Percentiles rank a stretch among this genome's conserved stretches.
Evolutionary conservation across 1,140 invertebrate genomes (phyloP).

Genomic region (Saxidomus purpurata): DNA sequence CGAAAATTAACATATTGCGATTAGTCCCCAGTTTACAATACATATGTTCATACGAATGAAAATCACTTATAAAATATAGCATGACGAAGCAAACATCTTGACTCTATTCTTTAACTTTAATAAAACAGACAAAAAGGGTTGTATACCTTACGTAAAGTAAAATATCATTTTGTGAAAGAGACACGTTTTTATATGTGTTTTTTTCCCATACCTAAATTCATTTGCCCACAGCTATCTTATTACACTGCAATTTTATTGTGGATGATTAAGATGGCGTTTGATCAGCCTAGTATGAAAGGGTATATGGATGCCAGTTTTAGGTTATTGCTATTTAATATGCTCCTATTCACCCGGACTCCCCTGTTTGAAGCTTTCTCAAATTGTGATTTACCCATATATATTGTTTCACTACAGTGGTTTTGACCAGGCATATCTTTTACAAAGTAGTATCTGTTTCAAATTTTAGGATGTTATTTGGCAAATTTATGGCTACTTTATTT

Average conservation of each 20-base stretch:
- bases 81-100: too few species aligned
- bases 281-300: slow-evolving; percentile 5
- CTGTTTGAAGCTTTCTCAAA: slow-evolving; percentile 30
- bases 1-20: too few species aligned
- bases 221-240: slow-evolving; percentile 2
- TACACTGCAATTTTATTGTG: slow-evolving; percentile 30
- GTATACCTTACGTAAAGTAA: too few species aligned
- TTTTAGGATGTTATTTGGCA: neutral
- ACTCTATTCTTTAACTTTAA: too few species aligned
- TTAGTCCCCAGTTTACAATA: too few species aligned
- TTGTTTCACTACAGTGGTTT: slow-evolving; percentile 17
- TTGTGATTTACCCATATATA: slow-evolving; percentile 17
- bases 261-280: slow-evolving; percentile 5
- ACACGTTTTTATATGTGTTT: neutral
- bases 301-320: slow-evolving; percentile 10
- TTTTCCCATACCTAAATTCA: neutral
- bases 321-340: slow-evolving; percentile 27
- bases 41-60: too few species aligned
- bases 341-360: neutral
- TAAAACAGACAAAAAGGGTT: too few species aligned
- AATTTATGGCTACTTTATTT: slow-evolving; percentile 16
- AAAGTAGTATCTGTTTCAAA: slow-evolving; percentile 11
- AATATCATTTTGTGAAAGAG: too few species aligned
- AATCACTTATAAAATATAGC: too few species aligned
- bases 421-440: slow-evolving; percentile 6